Base-by-base conservation (phyloP, 2,797 vertebrate genomes). In the Neosilurus hyrtlii region DNA sequence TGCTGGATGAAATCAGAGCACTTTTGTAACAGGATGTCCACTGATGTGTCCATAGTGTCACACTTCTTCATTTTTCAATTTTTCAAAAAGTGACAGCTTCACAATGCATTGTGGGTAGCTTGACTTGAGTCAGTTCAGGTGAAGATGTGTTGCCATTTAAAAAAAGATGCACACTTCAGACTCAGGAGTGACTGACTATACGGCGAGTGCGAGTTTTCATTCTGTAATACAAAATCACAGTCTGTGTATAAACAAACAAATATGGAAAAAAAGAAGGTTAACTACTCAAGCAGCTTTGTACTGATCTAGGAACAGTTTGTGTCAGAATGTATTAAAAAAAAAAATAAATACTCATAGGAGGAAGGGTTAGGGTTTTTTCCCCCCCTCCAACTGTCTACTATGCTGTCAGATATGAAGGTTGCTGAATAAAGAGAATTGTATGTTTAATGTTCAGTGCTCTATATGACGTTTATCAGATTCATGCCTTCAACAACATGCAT, bases 181-280 rank as follows among this genome's bases (percentile, higher is more conserved):
- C 49, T 62, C n/a, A 61, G 57, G 35, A 76, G 35, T n/a, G 22
- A 49, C 43, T 52, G 52, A 43, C 8, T 20, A 63, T 26, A 56
- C 14, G 1, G 70, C 0, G 49, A 4, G n/a, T 10, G 10, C 10
- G 79, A 22, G 9, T 30, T 74, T 74, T 57, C 24, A 57, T 57
- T 59, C 26, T 6, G 0, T 11, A 82, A 52, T 49, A 83, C 86
- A 70, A 70, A 84, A 81, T 85, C 89, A 81, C 81, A 81, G 81
- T 52, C 76, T 82, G 62, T 52, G 30, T 57, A 70, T 65, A 81
- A 63, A 75, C 0, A 37, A 63, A 66, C 10, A 66, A 51, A 71
- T 71, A 74, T 73, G 75, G 68, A 43, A 20, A 82, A 59, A 8
- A 16, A 18, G 9, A 54, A n/a, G 0, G n/a, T 54, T 24, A 79